A percentile compares a stretch with the other conserved stretches of the same genome.
Conservation (phyloP, 2,797 vertebrate species). For the Novumbra hubbsi region DNA sequence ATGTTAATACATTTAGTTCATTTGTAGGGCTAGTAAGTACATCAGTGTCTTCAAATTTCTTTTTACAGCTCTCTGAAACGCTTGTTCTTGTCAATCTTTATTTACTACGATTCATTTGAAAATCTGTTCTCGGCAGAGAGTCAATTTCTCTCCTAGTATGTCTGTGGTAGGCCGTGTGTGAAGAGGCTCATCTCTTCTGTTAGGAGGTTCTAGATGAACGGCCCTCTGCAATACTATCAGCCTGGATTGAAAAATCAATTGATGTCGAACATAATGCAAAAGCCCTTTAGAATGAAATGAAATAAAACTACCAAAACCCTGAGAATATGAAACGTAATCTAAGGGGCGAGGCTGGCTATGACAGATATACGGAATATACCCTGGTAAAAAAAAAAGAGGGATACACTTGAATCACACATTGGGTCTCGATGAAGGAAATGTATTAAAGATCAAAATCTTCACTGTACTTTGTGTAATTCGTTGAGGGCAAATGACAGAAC, state of each 20-base stretch:
- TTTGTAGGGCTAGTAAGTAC: background rate
- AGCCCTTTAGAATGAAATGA: conserved; percentile 50
- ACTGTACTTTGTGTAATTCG: too few species aligned
- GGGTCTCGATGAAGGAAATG: too few species aligned
- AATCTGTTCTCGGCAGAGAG: conserved; percentile 21
- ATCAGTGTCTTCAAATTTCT: background rate
- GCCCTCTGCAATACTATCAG: conserved; percentile 55
- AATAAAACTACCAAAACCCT: conserved; percentile 38
- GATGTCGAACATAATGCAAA: conserved; percentile 22
- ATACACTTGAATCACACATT: too few species aligned
- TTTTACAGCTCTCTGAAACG: background rate
- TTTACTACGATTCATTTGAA: conserved; percentile 31
- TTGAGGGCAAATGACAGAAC: too few species aligned
- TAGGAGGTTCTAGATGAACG: conserved; percentile 54
- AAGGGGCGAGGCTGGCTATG: conserved; percentile 21
- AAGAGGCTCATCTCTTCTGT: conserved; percentile 45
- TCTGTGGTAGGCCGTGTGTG: conserved; percentile 40
- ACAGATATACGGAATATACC: background rate
- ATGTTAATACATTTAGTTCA: background rate
- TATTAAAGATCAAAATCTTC: too few species aligned
- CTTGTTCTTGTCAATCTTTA: conserved; percentile 33
- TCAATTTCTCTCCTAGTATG: conserved; percentile 24
- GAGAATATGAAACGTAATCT: conserved; percentile 25
- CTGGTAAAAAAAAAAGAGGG: too few species aligned
- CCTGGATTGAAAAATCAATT: conserved; percentile 53